phyloP scores from a whole-genome alignment of 2,113 vertebrate genomes.

The Paramisgurnus dabryanus region DNA sequence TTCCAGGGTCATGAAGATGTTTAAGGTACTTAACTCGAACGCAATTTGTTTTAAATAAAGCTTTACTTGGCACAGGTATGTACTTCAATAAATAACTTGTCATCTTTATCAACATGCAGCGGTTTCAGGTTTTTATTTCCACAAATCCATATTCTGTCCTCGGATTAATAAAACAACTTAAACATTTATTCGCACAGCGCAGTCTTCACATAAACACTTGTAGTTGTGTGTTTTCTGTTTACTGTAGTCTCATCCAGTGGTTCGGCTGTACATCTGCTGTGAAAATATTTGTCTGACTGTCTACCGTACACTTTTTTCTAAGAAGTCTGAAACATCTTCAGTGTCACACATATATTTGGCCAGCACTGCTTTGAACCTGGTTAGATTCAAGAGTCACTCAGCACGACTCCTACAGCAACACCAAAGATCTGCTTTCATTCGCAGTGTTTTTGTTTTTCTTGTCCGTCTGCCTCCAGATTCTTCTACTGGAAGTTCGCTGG shows the following conservation, averaged over 20 bases:
- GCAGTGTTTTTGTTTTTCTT: not conserved
- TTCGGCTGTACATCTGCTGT: not conserved
- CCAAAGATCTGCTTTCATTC: not conserved
- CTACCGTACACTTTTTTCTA: no score
- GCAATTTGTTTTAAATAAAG: constrained; percentile 66
- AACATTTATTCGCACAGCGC: not conserved
- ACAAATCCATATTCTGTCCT: not conserved
- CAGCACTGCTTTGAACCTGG: not conserved
- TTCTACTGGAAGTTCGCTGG: not conserved
- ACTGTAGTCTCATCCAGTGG: no score
- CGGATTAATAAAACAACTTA: not conserved
- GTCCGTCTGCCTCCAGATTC: not conserved
- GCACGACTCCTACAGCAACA: not conserved
- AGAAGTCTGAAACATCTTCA: not conserved
- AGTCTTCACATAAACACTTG: not conserved
- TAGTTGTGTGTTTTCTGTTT: no score
- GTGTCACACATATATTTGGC: not conserved
- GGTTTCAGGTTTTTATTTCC: constrained; percentile 29
- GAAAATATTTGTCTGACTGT: not conserved
- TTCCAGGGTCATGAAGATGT: constrained; percentile 49
- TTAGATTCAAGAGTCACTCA: not conserved
- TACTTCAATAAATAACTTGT: constrained; percentile 62
- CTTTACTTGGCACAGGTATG: constrained; percentile 48
- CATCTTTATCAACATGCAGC: constrained; percentile 65
- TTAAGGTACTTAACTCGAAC: constrained; percentile 47